Percentiles rank a stretch among this genome's conserved stretches.
These are phyloP conservation scores for Megaptera novaeangliae DNA, from an alignment of 2,113 vertebrate genomes.

Conservation along the genomic window DNA sequence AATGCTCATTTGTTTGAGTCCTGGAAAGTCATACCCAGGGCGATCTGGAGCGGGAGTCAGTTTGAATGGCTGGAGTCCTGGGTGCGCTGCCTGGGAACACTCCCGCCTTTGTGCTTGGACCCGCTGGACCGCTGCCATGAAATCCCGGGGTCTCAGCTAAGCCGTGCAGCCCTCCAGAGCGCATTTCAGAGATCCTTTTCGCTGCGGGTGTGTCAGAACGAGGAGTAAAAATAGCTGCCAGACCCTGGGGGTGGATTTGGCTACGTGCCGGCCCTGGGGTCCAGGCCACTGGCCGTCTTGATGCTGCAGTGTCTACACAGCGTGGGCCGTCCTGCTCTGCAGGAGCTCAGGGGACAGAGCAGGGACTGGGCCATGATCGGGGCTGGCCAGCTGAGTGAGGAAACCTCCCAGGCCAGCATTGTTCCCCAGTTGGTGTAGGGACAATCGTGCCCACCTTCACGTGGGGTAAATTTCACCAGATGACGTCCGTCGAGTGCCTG, in stretches of 20 bases:
- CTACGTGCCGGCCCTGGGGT: fast-evolving
- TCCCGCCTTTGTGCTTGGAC: neutral
- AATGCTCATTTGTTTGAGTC: neutral
- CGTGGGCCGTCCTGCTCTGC: fast-evolving
- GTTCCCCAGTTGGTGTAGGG: fast-evolving
- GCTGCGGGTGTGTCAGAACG: neutral
- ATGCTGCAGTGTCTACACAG: fast-evolving
- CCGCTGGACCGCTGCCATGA: neutral
- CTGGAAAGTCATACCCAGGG: neutral
- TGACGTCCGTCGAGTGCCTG: fast-evolving
- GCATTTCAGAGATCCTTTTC: neutral
- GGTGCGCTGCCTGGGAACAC: neutral
- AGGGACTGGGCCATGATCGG: fast-evolving
- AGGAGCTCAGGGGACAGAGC: too few species aligned
- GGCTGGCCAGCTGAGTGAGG: neutral
- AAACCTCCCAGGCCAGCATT: fast-evolving
- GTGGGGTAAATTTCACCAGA: fast-evolving
- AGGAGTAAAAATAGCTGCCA: neutral
- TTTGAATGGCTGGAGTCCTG: neutral
- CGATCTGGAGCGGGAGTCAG: neutral
- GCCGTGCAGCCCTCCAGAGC: neutral
- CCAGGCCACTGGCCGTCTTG: fast-evolving
- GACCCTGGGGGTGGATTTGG: too few species aligned
- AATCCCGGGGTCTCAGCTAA: neutral
- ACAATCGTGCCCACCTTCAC: fast-evolving